Evolutionary conservation across 53 echinoderm and acorn worm species (phyloP), one percentile per base, ranked within the genome.

Genomic region (Zoroaster sp.): DNA sequence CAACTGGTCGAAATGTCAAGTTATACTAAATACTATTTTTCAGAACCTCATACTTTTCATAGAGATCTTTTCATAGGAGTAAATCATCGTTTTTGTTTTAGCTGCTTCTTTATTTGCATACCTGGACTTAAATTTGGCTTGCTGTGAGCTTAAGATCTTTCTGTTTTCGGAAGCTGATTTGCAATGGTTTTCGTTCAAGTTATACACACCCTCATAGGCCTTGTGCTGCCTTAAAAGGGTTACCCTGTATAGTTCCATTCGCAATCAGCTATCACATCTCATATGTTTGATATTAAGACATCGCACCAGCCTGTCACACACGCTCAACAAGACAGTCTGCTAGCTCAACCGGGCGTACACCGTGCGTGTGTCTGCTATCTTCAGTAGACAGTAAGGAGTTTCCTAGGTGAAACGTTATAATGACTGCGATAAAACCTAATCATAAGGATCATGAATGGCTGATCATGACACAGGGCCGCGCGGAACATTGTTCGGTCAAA

Each of bases 401-500:
- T 85, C 66, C 18, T 49, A 35, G 71, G 85, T 85, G 85, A 85
- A 85, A 46, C 70, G 47, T 66, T 85, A 38, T 85, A 85, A 85
- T 71, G 85, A 85, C 85, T 70, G 72, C 47, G 85, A 85, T 85
- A 85, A 85, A 85, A 85, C 85, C 85, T 85, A 69, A 85, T 85
- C 85, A 71, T 49, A 70, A 43, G 66, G 70, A 85, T 85, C 85
- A 85, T 85, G 85, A 85, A 85, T 85, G 85, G 85, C 85, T 85
- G 85, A 85, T 85, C 85, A 85, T 85, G 85, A 70, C 85, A 85
- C 69, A 46, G 85, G 85, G 85, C 69, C 70, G 85, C 69, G 85
- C 71, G 69, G 85, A 85, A 85, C 70, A 85, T 85, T 85, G 85
- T 69, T 85, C 85, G 69, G 85, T 85, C 85, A 85, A 85, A 85